Percentiles rank a stretch among this genome's conserved stretches.
These are phyloP conservation scores for Zaprionus inermis DNA, from an alignment of 1,140 invertebrate genomes.

Conservation along the genomic window DNA sequence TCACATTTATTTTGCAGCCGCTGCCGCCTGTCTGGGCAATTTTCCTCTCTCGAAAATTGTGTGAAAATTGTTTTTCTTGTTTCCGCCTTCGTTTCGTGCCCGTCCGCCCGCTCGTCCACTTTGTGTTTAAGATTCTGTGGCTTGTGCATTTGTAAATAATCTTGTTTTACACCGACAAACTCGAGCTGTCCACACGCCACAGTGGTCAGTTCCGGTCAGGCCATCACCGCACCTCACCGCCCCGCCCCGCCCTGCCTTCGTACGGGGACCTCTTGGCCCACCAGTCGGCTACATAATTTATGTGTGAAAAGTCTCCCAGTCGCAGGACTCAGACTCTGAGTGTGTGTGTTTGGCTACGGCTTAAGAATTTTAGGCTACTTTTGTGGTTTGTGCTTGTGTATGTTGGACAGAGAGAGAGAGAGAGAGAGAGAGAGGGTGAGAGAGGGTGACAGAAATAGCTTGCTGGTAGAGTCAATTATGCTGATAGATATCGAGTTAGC, in stretches of 20 bases:
- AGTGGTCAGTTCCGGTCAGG: constrained; percentile 35
- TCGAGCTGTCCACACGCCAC: constrained; percentile 16
- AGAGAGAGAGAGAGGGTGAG: not conserved
- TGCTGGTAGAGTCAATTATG: constrained; percentile 68
- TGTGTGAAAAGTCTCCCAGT: constrained; percentile 69
- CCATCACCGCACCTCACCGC: not conserved
- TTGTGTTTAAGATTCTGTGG: constrained; percentile 80
- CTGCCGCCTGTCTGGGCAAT: constrained; percentile 20
- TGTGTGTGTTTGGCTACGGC: constrained; percentile 52
- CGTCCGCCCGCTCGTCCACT: constrained; percentile 22
- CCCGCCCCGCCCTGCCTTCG: not conserved
- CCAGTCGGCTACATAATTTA: constrained; percentile 69
- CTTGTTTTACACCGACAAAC: constrained; percentile 65
- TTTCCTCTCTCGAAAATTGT: constrained; percentile 61
- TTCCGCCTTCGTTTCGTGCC: not conserved
- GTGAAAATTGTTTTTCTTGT: constrained; percentile 79
- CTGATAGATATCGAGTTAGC: constrained; percentile 65
- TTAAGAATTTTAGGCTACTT: constrained; percentile 72
- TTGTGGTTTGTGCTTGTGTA: constrained; percentile 17
- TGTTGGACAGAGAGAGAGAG: not conserved
- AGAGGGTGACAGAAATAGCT: not conserved
- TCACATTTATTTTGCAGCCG: constrained; percentile 48
- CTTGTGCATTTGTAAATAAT: constrained; percentile 78
- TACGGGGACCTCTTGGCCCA: constrained; percentile 26
- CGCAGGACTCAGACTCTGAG: constrained; percentile 16